Conservation (phyloP, 2,888 invertebrate genomes). For the Drosophila lacicola region DNA sequence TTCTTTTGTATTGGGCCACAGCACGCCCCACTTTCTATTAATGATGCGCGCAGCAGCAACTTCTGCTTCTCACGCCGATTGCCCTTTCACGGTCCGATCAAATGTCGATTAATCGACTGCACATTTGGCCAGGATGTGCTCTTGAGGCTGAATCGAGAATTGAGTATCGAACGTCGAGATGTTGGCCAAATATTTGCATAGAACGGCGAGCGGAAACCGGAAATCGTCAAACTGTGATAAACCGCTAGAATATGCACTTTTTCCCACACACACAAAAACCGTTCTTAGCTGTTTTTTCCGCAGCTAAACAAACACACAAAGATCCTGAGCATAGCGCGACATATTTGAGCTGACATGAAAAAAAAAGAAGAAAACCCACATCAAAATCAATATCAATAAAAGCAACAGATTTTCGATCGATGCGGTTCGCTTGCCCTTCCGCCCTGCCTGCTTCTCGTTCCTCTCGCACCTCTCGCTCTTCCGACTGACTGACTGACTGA, state of each 20-base stretch:
- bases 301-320: conserved; percentile 62
- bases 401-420: conserved; percentile 67
- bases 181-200: conserved; percentile 73
- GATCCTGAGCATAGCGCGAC: conserved; percentile 12
- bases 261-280: conserved; percentile 53
- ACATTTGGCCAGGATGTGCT: conserved; percentile 33
- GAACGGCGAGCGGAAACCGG: conserved; percentile 60
- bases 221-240: conserved; percentile 43
- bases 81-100: conserved; percentile 69
- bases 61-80: conserved; percentile 39
- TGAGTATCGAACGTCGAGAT: not conserved
- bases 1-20: conserved; percentile 43
- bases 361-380: conserved; percentile 47
- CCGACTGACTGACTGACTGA: conserved; percentile 21
- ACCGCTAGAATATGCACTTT: conserved; percentile 23
- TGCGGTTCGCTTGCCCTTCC: conserved; percentile 18
- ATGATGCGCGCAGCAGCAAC: conserved; percentile 38
- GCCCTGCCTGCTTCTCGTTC: not conserved
- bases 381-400: conserved; percentile 48
- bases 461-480: not conserved
- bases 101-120: conserved; percentile 68
- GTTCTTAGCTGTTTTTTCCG: conserved; percentile 37
- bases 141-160: not conserved
- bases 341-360: conserved; percentile 57
- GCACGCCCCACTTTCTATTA: conserved; percentile 47